These are phyloP conservation scores for Strigops habroptila DNA, from an alignment of 2,113 vertebrate genomes.

Conservation along the genomic window DNA sequence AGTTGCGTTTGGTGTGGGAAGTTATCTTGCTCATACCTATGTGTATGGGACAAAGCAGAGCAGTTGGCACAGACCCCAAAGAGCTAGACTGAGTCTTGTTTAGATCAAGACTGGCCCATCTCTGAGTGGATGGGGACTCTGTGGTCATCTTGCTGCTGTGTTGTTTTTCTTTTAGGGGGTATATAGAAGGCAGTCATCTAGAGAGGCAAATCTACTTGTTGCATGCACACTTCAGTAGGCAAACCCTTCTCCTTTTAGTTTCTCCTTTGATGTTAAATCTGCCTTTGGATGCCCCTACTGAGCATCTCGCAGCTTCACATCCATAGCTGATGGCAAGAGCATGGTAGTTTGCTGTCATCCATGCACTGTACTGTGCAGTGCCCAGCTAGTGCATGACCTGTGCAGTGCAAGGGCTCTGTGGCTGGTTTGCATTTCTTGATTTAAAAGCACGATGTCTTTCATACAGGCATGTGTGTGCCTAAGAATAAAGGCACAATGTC, in stretches of 20 bases:
- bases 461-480: background rate
- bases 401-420: background rate
- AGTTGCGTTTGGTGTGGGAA: accelerated
- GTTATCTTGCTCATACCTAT: accelerated
- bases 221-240: background rate
- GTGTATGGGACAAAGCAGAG: background rate
- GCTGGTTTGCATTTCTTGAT: accelerated
- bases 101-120: background rate
- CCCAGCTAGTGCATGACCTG: accelerated
- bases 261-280: background rate
- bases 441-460: background rate
- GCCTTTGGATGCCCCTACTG: background rate
- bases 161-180: background rate
- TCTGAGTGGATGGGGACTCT: background rate
- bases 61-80: background rate
- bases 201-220: background rate
- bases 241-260: background rate
- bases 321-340: background rate
- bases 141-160: background rate
- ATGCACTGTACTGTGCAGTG: accelerated
- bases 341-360: background rate
- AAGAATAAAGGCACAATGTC: background rate
- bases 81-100: background rate
- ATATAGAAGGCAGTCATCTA: background rate
- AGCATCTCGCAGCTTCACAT: background rate